A percentile compares a stretch with the other conserved stretches of the same genome.
Conservation (phyloP, 2,888 invertebrate genomes). For the Corythucha ciliata region DNA sequence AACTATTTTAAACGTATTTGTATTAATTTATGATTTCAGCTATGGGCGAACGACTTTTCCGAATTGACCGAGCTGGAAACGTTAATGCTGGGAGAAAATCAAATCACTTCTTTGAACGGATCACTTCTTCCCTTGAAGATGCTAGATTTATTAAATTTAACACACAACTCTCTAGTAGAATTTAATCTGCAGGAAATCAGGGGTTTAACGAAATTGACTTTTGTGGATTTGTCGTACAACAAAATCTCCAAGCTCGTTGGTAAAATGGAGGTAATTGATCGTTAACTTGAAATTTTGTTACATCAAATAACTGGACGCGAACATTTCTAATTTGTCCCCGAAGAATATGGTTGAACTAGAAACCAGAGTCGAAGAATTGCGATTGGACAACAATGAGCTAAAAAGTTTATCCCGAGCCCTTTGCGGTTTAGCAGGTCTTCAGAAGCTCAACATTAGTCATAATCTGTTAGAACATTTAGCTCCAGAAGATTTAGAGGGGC, state of each 20-base stretch:
- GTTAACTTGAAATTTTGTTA: neutral
- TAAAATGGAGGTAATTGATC: slow-evolving; percentile 22
- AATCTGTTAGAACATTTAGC: slow-evolving; percentile 64
- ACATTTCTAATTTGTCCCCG: neutral
- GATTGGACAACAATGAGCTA: slow-evolving; percentile 64
- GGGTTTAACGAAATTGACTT: slow-evolving; percentile 58
- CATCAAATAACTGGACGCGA: neutral
- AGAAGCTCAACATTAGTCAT: slow-evolving; percentile 62
- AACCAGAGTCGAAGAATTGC: slow-evolving; percentile 59
- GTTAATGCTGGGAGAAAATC: slow-evolving; percentile 63
- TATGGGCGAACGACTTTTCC: slow-evolving; percentile 64
- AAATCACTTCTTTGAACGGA: slow-evolving; percentile 59
- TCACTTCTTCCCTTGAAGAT: slow-evolving; percentile 60
- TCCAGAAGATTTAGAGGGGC: slow-evolving; percentile 66
- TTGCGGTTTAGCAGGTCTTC: slow-evolving; percentile 62
- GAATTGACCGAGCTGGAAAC: slow-evolving; percentile 60
- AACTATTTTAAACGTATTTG: neutral
- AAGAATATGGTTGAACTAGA: slow-evolving; percentile 70
- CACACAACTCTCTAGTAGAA: slow-evolving; percentile 62
- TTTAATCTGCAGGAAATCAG: slow-evolving; percentile 73
- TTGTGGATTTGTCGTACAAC: slow-evolving; percentile 68
- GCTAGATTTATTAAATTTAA: slow-evolving; percentile 60
- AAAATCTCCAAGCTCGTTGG: slow-evolving; percentile 53
- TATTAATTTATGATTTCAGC: slow-evolving; percentile 42
- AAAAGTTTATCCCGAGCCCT: slow-evolving; percentile 62